phyloP scores from a whole-genome alignment of 2,113 vertebrate genomes.

The Azemiops feae region DNA sequence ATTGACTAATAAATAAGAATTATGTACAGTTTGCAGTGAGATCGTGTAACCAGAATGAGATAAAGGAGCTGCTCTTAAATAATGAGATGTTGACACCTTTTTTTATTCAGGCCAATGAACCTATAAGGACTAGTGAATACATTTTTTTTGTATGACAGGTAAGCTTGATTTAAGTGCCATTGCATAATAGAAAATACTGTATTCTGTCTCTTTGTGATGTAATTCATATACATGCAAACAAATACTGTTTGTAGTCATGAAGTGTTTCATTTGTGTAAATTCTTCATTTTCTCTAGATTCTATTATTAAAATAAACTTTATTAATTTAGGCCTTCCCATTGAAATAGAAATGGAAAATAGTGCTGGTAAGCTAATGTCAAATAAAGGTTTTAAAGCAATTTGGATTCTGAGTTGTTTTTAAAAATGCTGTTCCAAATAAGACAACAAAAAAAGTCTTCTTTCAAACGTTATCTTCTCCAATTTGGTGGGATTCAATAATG shows the following conservation, averaged over 20 bases:
- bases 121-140: slow-evolving; percentile 18
- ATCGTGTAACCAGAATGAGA: slow-evolving; percentile 8
- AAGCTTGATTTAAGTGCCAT: slow-evolving; percentile 37
- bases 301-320: slow-evolving; percentile 2
- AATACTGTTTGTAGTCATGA: slow-evolving; percentile 1
- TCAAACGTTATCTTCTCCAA: not conserved
- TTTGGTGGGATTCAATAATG: not conserved
- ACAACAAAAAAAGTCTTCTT: not conserved
- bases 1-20: slow-evolving; percentile 1
- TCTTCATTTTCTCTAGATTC: slow-evolving; percentile 41
- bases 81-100: not conserved
- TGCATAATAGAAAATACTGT: slow-evolving; percentile 41
- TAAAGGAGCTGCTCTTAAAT: slow-evolving; percentile 3
- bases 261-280: slow-evolving; percentile 40
- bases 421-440: not conserved
- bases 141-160: slow-evolving; percentile 50
- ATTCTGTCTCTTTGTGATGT: slow-evolving; percentile 31
- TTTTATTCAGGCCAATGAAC: slow-evolving; percentile 24
- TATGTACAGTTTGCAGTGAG: not conserved
- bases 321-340: not conserved
- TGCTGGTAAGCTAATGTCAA: not conserved
- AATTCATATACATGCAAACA: slow-evolving; percentile 48
- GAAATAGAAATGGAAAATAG: not conserved
- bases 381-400: not conserved
- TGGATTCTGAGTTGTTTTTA: not conserved